Base-by-base conservation (phyloP, 2,113 vertebrate species). In the Tachuris rubrigastra region DNA sequence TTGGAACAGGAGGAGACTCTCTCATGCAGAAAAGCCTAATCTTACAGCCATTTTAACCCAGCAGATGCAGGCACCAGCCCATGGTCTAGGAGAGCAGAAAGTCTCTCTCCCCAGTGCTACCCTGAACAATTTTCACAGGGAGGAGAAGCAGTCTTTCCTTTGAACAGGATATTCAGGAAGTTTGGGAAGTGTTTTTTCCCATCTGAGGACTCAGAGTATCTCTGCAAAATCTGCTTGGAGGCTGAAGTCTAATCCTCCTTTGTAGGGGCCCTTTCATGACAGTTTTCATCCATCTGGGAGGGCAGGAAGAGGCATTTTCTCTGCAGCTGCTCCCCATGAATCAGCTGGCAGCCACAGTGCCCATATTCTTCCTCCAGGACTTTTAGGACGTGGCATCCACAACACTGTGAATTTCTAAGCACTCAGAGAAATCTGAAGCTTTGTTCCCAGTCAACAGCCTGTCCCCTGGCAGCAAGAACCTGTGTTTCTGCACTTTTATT, bases 271-370 rank as follows among this genome's bases (percentile, higher is more conserved):
- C 55, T 86, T 68, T 73, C 68, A 68, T 60, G 69, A 82, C 21
- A 55, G 20, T 88, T 93, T 93, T 63, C 13, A 23, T 97, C 90
- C 80, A 94, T 83, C 86, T 88, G 46, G 75, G 77, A 94, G 60
- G 75, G 78, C 95, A 94, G 66, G 72, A 88, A 96, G 95, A 85
- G 72, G 87, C 77, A 90, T 78, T 66, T 71, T 79, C 63, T 71
- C 55, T 50, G 55, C 77, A 84, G 82, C 91, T 95, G 63, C 67
- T 96, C 77, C 47, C 71, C 60, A 53, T 86, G 71, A 95, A 84
- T 66, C 82, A 96, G 68, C 88, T 89, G 89, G 90, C 80, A 90
- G 27, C 10, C 25, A 0, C 27, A 35, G 16, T 86, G 72, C 72
- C 55, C 47, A 28, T 88, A 24, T 44, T 68, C 52, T 68, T 83